These are phyloP conservation scores for Dendropsophus ebraccatus DNA, from an alignment of 2,113 vertebrate species.

Conservation along the genomic window DNA sequence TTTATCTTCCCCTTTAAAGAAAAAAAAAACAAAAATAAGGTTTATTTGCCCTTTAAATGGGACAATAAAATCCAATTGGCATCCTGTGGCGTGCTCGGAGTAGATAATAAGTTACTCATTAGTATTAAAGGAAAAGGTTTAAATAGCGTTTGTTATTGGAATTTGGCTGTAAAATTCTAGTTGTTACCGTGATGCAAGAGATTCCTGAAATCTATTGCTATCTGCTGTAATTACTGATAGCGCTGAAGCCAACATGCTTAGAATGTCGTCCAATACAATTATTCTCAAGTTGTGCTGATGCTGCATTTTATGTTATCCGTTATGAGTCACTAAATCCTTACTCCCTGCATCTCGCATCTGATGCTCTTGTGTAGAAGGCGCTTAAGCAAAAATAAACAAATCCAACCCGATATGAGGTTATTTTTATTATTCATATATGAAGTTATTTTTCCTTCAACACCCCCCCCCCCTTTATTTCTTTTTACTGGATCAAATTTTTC, in stretches of 20 bases:
- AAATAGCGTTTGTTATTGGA: slow-evolving; percentile 30
- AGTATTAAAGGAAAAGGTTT: slow-evolving; percentile 37
- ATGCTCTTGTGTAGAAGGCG: not conserved
- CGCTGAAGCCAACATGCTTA: not conserved
- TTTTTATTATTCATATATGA: not conserved
- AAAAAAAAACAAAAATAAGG: slow-evolving; percentile 60
- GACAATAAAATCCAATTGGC: slow-evolving; percentile 64
- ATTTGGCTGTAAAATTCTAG: not conserved
- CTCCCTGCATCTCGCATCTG: not conserved
- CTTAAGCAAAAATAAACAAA: not conserved
- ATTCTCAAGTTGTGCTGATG: not conserved
- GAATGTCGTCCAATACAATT: not conserved
- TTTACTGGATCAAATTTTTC: too few relatives aligned
- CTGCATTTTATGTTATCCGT: not conserved
- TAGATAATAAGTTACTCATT: slow-evolving; percentile 56
- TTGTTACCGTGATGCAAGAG: not conserved
- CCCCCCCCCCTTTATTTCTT: too few relatives aligned
- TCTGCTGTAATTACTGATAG: slow-evolving; percentile 5
- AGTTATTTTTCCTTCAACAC: too few relatives aligned
- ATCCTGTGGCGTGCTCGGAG: slow-evolving; percentile 59
- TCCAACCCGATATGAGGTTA: not conserved
- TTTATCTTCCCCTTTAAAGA: slow-evolving; percentile 63
- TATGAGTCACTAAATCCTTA: not conserved
- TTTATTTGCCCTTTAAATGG: slow-evolving; percentile 70
- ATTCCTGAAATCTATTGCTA: not conserved